These are phyloP conservation scores for Sinodicranocentrus sp. DNA, from an alignment of 2,888 invertebrate species.

Conservation along the genomic window DNA sequence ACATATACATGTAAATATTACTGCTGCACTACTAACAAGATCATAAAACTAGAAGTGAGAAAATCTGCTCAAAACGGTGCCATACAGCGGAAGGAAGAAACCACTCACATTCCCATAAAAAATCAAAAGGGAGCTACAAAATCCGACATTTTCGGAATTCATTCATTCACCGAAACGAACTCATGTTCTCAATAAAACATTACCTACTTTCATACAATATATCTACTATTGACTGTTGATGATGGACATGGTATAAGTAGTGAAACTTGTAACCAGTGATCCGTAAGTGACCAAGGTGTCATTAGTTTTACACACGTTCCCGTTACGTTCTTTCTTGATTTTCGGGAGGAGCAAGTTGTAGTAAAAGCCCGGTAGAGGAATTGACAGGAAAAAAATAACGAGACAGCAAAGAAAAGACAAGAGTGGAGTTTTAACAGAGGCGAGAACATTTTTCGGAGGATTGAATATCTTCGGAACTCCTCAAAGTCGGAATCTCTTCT, in stretches of 20 bases:
- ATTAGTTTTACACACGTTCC: conserved; percentile 63
- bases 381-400: conserved; percentile 48
- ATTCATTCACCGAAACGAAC: conserved; percentile 41
- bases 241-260: neutral
- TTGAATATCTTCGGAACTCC: conserved; percentile 63
- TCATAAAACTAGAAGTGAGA: neutral
- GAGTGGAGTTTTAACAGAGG: conserved; percentile 43
- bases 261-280: conserved; percentile 50
- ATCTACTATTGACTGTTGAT: neutral
- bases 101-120: conserved; percentile 47
- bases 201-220: neutral
- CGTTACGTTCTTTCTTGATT: conserved; percentile 15
- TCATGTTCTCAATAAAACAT: neutral
- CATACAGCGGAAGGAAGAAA: conserved; percentile 54
- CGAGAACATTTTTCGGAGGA: conserved; percentile 65
- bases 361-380: conserved; percentile 20
- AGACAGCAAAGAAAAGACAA: conserved; percentile 18
- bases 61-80: neutral
- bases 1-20: no score
- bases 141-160: neutral
- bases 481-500: conserved; percentile 61
- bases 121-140: neutral
- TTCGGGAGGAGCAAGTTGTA: conserved; percentile 19
- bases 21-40: conserved; percentile 26
- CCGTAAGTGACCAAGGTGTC: conserved; percentile 65